Evolutionary conservation across 2,113 vertebrate species (phyloP).

Genomic region (Thalassarche chlororhynchos): DNA sequence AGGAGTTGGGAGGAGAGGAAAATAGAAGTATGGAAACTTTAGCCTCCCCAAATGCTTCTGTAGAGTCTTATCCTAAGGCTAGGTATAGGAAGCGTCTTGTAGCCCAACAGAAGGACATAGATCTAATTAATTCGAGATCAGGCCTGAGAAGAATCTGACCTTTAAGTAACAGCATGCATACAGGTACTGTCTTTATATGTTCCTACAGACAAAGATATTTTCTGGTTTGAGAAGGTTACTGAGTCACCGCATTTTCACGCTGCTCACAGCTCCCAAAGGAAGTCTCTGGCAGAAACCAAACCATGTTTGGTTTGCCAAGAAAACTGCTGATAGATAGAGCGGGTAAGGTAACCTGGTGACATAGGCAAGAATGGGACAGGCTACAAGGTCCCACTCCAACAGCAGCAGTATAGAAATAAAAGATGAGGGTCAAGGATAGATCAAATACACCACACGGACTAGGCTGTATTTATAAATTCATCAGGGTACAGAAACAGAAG

Average conservation of each 20-base stretch:
- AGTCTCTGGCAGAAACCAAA: neutral
- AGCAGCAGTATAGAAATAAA: neutral
- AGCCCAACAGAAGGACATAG: neutral
- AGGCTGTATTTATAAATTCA: neutral
- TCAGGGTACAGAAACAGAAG: neutral
- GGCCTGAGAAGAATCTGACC: neutral
- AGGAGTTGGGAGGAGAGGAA: neutral
- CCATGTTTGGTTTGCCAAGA: neutral
- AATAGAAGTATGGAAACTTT: neutral
- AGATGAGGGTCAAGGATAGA: neutral
- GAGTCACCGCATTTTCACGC: rapidly evolving
- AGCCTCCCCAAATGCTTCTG: neutral
- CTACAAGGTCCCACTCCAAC: neutral
- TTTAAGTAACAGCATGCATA: neutral
- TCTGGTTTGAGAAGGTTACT: neutral
- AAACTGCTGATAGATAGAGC: neutral
- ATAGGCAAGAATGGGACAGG: neutral
- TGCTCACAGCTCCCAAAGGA: neutral
- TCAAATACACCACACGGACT: neutral
- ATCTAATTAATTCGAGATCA: neutral
- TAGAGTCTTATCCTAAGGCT: too few relatives aligned
- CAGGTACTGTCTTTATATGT: neutral
- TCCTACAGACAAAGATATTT: neutral
- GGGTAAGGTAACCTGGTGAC: neutral
- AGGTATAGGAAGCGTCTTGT: neutral